phyloP scores from a whole-genome alignment of 2,888 invertebrate species.

The Andrena camellia region DNA sequence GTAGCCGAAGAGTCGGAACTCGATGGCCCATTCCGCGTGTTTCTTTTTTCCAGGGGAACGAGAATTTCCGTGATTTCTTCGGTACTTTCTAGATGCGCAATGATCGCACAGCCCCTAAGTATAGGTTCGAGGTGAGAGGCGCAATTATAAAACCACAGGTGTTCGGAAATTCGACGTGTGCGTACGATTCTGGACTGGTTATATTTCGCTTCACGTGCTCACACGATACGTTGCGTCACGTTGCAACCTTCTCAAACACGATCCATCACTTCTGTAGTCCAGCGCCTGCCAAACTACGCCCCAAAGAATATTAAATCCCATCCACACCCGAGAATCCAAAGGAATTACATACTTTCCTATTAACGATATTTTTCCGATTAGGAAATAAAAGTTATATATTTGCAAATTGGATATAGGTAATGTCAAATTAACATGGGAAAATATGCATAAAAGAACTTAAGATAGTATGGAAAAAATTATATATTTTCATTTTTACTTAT shows the following conservation, averaged over 20 bases:
- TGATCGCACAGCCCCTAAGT: constrained; percentile 44
- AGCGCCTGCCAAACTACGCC: too few relatives aligned
- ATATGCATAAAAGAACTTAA: too few relatives aligned
- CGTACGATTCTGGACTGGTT: constrained; percentile 7
- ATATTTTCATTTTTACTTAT: too few relatives aligned
- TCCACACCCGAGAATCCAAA: too few relatives aligned
- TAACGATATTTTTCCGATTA: too few relatives aligned
- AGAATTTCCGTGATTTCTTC: constrained; percentile 40
- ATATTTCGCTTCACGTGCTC: not conserved
- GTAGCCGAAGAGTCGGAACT: not conserved
- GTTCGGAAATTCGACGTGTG: constrained; percentile 51
- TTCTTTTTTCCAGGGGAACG: constrained; percentile 42
- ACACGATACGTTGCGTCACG: not conserved
- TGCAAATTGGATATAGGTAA: too few relatives aligned
- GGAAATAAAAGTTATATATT: too few relatives aligned
- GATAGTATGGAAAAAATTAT: too few relatives aligned
- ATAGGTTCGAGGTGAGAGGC: constrained; percentile 48
- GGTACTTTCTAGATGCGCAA: constrained; percentile 61
- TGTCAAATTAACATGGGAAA: too few relatives aligned
- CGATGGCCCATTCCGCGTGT: constrained; percentile 4
- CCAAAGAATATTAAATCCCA: too few relatives aligned
- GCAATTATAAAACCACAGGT: constrained; percentile 61
- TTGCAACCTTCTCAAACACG: not conserved
- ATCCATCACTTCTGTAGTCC: too few relatives aligned
- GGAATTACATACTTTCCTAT: too few relatives aligned